Conservation (phyloP, 2,888 invertebrate species). For the Andrena camellia region DNA sequence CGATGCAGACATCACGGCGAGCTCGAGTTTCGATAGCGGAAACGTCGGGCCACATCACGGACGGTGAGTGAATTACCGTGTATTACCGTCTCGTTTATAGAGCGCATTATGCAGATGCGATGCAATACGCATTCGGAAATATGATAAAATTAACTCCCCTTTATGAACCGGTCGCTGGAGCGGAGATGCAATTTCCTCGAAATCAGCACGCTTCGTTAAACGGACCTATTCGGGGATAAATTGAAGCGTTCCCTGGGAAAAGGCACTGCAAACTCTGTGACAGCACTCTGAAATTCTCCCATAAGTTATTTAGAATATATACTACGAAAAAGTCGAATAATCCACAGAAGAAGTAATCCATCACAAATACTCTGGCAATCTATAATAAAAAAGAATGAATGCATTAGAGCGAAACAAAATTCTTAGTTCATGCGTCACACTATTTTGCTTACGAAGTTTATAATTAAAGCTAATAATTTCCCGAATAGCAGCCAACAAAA, state of each 20-base stretch:
- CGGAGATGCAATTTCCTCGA: constrained; percentile 54
- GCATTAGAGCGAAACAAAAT: background rate
- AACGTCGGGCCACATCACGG: constrained; percentile 95
- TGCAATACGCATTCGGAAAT: constrained; percentile 69
- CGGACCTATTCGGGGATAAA: constrained; percentile 50
- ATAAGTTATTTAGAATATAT: constrained; percentile 1
- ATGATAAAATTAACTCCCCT: constrained; percentile 68
- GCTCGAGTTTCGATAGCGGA: constrained; percentile 93
- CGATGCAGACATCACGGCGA: constrained; percentile 93
- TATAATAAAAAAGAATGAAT: no score
- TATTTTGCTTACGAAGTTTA: no score
- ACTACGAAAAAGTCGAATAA: no score
- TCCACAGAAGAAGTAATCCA: no score
- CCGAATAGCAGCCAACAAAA: background rate
- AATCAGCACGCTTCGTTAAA: constrained; percentile 59
- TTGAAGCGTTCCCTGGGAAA: constrained; percentile 41
- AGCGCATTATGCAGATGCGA: constrained; percentile 62
- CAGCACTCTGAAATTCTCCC: constrained; percentile 14
- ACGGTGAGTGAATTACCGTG: constrained; percentile 86
- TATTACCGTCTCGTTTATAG: constrained; percentile 68
- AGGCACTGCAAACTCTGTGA: constrained; percentile 2
- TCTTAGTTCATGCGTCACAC: no score
- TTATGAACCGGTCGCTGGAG: constrained; percentile 31
- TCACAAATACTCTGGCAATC: no score
- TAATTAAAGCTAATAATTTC: background rate